Evolutionary conservation across 2,888 invertebrate species (phyloP), one percentile per base, ranked within the genome.

Genomic region (Rhorus exstirpatorius): DNA sequence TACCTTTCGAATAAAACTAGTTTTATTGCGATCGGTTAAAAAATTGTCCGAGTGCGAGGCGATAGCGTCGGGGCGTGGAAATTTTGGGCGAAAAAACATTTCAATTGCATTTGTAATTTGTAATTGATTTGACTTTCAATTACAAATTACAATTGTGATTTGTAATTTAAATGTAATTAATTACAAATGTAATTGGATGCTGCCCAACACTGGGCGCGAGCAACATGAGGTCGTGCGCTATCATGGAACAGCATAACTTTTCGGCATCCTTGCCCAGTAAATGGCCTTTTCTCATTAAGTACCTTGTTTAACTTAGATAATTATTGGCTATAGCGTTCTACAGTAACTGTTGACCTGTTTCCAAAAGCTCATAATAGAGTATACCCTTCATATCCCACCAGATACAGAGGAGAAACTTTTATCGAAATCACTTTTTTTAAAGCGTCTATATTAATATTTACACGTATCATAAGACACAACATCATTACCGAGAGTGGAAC

Each of bases 351-450:
- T 83, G 51, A 53, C 75, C 75, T 21, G 71, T 65, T 68, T 78
- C 26, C 7, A 86, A 53, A 19, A 83, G 65, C 71, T 85, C 85
- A 44, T 84, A 85, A 68, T 84, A 79, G 31, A 86, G 63, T 10
- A 85, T 70, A 24, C 84, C 82, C 53, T 83, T 79, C 67, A 67
- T 72, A 76, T 86, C 84, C 86, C 86, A 86, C 84, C 84, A 63
- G 21, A 63, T 63, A 24, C 63, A 63, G 21, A 44, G 46, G 14
- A 46, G 14, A 24, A 65, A n/a, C n/a, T n/a, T n/a, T n/a, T n/a
- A 31, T 31, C 31, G 31, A 31, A 31, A 31, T 31, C 31, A 44
- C n/a, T 10, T 6, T 10, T 44, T 44, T 10, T 44, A 44, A 44
- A 44, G 8, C 44, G 44, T 44, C 8, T 44, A 1, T 44, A 44